Evolutionary conservation across 2,797 vertebrate genomes (phyloP).

Genomic region (Smutsia temminckii): DNA sequence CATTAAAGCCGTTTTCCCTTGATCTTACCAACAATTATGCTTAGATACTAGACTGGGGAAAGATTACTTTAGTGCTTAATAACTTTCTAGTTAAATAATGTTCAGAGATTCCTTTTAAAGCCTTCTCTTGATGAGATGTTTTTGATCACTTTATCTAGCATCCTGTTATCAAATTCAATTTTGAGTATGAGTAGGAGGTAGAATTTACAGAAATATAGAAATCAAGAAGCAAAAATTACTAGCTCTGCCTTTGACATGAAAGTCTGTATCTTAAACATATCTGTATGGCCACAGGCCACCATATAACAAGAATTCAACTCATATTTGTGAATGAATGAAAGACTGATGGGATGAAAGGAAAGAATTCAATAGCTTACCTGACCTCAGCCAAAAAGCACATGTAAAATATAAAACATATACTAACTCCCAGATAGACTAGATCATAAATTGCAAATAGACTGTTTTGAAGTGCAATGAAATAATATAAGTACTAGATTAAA

Average conservation of each 20-base stretch:
- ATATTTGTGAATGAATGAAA: neutral
- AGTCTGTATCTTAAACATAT: neutral
- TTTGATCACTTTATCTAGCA: neutral
- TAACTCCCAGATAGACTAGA: neutral
- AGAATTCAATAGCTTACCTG: neutral
- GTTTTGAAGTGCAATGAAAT: slow-evolving; percentile 4
- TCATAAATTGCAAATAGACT: neutral
- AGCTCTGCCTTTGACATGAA: neutral
- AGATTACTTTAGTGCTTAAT: neutral
- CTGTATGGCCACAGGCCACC: neutral
- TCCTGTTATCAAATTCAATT: neutral
- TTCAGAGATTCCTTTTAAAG: neutral
- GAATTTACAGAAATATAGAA: neutral
- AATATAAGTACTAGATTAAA: neutral
- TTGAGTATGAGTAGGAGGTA: neutral
- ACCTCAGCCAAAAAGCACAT: neutral
- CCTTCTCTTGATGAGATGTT: neutral
- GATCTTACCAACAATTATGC: neutral
- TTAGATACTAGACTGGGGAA: neutral
- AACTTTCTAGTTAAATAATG: neutral
- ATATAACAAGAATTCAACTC: neutral
- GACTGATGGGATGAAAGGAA: neutral
- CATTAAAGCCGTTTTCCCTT: neutral
- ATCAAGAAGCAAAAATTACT: neutral
- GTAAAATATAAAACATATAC: neutral